A percentile compares a stretch with the other conserved stretches of the same genome.
phyloP scores from a whole-genome alignment of 2,113 vertebrate species.

The Stegastes partitus region DNA sequence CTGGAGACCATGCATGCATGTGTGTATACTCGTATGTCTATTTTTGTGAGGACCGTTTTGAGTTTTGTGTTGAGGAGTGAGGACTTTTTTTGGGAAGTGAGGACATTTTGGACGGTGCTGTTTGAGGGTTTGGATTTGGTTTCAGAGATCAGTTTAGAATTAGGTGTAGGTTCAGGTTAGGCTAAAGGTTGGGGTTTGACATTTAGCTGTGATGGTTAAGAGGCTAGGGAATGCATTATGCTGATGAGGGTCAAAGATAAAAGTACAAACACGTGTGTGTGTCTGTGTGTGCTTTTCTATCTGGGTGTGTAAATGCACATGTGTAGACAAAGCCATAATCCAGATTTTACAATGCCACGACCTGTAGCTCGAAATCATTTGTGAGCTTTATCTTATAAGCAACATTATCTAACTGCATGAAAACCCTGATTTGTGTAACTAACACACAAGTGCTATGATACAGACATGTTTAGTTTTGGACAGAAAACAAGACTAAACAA shows the following conservation, averaged over 20 bases:
- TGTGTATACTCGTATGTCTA: constrained; percentile 9
- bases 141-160: neutral
- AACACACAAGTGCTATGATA: neutral
- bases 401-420: too few species aligned
- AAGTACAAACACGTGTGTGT: too few species aligned
- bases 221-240: too few species aligned
- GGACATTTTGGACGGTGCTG: neutral
- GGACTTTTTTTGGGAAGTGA: neutral
- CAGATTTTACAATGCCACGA: neutral
- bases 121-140: neutral
- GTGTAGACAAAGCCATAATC: neutral
- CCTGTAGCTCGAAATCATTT: neutral
- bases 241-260: too few species aligned
- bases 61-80: neutral
- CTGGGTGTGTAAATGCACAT: neutral
- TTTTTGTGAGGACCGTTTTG: neutral
- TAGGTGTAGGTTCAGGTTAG: neutral
- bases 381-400: neutral
- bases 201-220: neutral
- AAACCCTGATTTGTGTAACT: neutral
- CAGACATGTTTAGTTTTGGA: neutral
- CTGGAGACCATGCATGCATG: constrained; percentile 22
- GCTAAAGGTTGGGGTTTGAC: neutral
- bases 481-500: neutral
- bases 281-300: neutral